Percentiles rank a stretch among this genome's conserved stretches.
phyloP scores from a whole-genome alignment of 2,113 vertebrate species.

The Eupsittula cactorum region DNA sequence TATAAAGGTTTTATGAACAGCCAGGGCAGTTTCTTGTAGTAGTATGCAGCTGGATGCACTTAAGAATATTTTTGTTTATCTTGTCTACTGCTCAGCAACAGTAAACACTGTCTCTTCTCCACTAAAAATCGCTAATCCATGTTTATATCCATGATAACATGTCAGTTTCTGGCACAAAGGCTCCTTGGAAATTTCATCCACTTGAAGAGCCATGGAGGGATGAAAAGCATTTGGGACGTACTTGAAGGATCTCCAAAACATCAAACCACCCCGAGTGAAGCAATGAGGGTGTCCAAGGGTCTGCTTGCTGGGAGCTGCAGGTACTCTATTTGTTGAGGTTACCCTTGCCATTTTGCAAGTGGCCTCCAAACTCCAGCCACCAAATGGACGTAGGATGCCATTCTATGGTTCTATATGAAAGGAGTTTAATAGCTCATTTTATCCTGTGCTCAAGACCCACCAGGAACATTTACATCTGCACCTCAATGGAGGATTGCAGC shows the following conservation, averaged over 20 bases:
- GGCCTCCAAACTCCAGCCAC: neutral
- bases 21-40: neutral
- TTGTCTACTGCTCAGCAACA: neutral
- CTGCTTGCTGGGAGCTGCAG: neutral
- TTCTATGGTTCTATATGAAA: neutral
- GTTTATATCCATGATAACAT: neutral
- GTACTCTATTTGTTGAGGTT: neutral
- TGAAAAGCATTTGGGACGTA: neutral
- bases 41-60: neutral
- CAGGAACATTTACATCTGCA: neutral
- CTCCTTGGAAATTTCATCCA: neutral
- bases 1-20: neutral
- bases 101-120: neutral
- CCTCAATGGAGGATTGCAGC: neutral
- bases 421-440: neutral
- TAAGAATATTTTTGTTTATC: neutral
- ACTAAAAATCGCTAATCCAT: neutral
- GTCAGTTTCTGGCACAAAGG: neutral
- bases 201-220: neutral
- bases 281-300: neutral
- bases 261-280: rapidly evolving
- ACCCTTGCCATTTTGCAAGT: neutral
- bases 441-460: neutral
- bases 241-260: neutral
- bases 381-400: too few species aligned